Evolutionary conservation across 2,113 vertebrate genomes (phyloP), one percentile per base, ranked within the genome.

Genomic region (Anguilla rostrata): DNA sequence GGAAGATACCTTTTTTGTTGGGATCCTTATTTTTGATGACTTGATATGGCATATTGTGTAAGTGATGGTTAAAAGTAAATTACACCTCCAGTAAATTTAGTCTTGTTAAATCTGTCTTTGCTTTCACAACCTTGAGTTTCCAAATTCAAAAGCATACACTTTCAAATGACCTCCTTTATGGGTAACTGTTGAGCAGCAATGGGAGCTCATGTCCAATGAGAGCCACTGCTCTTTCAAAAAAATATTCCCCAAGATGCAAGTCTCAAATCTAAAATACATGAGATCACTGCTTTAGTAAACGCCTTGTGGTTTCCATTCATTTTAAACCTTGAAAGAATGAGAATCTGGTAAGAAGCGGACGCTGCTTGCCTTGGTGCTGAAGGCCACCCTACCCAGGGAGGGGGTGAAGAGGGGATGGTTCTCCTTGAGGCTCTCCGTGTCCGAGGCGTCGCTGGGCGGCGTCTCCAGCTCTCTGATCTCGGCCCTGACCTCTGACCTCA

Each of bases 401-500:
- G 89, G 90, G 79, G 88, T 40, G 4, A 92, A 94, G 93, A 0
- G 84, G 9, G 75, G 89, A 0, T 84, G 84, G 16, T 92, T 91
- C 89, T 96, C 95, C 91, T 96, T 95, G 0, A 87, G 87, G 83
- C 85, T 87, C 22, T 90, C 89, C 18, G 81, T 86, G 18, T 93
- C 92, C 26, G 90, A 87, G 91, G 88, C 78, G 90, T 88, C 41
- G 16, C 87, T 81, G 91, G 88, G 83, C 90, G 91, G 46, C 91
- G 90, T 84, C 83, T 88, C 75, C 93, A 89, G 83, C 92, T 93
- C 90, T 86, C 89, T 83, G 18, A 96, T 93, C 90, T 95, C 94
- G 53, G 92, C 93, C 93, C 95, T 95, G 22, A 95, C 92, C 78
- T 96, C 95, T 49, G 89, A 91, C 84, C 95, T 95, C 39, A 97